Evolutionary conservation across 1,140 invertebrate species (phyloP).

Genomic region (Physella acuta): DNA sequence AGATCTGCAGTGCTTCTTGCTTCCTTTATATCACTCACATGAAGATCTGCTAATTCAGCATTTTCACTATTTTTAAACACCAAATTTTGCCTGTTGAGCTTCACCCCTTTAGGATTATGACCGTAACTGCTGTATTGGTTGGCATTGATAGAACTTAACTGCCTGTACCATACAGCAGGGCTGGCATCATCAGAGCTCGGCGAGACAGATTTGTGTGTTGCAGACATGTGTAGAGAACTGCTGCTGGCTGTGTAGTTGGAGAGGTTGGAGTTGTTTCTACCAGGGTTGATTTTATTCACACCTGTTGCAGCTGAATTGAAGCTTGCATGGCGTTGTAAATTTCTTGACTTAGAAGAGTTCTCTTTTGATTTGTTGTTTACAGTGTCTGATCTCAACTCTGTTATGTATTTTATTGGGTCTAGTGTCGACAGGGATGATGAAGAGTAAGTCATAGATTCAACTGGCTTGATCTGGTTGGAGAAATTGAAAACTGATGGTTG

Average conservation of each 20-base stretch:
- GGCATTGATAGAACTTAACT: background rate
- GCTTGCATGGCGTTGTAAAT: constrained; percentile 13
- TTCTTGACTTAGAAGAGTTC: constrained; percentile 9
- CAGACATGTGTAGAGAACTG: background rate
- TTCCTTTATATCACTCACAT: background rate
- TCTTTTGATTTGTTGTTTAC: no score
- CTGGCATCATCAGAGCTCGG: no score
- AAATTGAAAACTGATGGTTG: background rate
- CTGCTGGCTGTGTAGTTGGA: background rate
- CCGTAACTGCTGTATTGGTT: background rate
- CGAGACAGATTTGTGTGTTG: no score
- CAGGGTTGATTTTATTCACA: background rate
- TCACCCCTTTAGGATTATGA: background rate
- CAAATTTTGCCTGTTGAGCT: constrained; percentile 3
- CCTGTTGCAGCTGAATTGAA: background rate
- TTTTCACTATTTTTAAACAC: background rate
- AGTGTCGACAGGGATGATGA: background rate
- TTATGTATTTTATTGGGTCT: background rate
- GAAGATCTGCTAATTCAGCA: background rate
- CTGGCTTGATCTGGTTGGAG: background rate
- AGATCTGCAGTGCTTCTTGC: background rate
- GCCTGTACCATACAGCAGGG: background rate
- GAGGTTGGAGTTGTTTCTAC: background rate
- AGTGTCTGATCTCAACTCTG: no score
- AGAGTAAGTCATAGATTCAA: background rate